Evolutionary conservation across 1,140 invertebrate species (phyloP).

Genomic region (Saxidomus purpurata): DNA sequence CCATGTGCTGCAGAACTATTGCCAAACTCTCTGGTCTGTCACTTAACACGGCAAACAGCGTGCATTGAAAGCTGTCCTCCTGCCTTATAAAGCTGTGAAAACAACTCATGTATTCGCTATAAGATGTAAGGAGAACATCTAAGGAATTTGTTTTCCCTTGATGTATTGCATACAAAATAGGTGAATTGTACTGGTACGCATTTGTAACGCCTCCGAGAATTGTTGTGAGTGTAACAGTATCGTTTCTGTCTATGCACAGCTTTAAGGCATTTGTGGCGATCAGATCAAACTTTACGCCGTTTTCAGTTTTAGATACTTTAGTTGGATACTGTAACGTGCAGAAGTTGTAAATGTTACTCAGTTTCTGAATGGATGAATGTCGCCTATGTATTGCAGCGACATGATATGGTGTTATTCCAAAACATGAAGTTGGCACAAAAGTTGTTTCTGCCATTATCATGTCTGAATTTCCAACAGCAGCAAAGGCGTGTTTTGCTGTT

Average conservation of each 20-base stretch:
- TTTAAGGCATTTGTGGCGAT: not conserved
- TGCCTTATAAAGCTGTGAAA: not conserved
- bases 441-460: constrained; percentile 21
- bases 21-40: not conserved
- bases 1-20: not conserved
- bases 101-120: not conserved
- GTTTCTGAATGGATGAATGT: not conserved
- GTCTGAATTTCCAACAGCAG: not conserved
- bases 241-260: not conserved
- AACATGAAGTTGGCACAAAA: constrained; percentile 1
- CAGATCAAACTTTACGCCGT: not conserved
- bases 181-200: not conserved
- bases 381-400: not conserved
- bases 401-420: not conserved
- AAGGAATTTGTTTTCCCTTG: not conserved
- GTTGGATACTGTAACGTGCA: not conserved
- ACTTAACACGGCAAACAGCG: not conserved
- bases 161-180: constrained; percentile 2
- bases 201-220: not conserved
- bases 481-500: not conserved
- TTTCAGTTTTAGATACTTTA: not conserved
- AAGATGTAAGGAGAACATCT: not conserved
- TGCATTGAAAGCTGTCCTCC: not conserved
- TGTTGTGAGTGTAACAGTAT: not conserved
- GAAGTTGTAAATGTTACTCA: constrained; percentile 18